Conservation (phyloP, 2,113 vertebrate genomes). For the Antechinus flavipes region DNA sequence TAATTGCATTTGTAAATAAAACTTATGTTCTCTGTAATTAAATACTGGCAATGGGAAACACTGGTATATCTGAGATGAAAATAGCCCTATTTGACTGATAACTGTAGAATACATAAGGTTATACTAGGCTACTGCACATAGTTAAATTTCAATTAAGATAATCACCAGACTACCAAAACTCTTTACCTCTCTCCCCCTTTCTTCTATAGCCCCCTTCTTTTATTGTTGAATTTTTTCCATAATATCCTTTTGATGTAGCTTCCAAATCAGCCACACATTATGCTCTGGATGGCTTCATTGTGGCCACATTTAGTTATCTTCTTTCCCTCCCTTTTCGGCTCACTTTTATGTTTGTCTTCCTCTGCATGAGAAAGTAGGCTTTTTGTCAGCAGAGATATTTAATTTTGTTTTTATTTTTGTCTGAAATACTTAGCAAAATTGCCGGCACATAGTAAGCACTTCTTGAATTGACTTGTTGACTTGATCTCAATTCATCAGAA, state of each 20-base stretch:
- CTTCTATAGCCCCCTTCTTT: background rate
- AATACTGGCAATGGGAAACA: slow-evolving; percentile 8
- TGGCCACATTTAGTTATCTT: background rate
- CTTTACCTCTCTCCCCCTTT: background rate
- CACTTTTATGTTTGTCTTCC: background rate
- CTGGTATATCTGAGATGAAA: background rate
- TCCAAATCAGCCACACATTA: background rate
- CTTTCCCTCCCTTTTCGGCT: background rate
- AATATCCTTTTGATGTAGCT: background rate
- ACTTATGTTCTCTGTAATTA: background rate
- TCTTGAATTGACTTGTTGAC: background rate
- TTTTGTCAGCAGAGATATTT: background rate
- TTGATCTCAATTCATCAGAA: background rate
- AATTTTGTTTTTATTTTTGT: background rate
- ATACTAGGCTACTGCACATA: background rate
- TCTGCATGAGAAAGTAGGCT: background rate
- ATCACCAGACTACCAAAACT: background rate
- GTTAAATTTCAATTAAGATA: background rate
- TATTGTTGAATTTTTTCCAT: background rate
- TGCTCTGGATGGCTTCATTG: background rate
- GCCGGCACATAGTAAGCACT: background rate
- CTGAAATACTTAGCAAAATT: background rate
- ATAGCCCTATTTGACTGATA: slow-evolving; percentile 5
- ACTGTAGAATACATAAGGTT: background rate
- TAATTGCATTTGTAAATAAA: slow-evolving; percentile 36